Evolutionary conservation across 2,113 vertebrate genomes (phyloP), one percentile per base, ranked within the genome.

Genomic region (Erythrocercus mccallii): DNA sequence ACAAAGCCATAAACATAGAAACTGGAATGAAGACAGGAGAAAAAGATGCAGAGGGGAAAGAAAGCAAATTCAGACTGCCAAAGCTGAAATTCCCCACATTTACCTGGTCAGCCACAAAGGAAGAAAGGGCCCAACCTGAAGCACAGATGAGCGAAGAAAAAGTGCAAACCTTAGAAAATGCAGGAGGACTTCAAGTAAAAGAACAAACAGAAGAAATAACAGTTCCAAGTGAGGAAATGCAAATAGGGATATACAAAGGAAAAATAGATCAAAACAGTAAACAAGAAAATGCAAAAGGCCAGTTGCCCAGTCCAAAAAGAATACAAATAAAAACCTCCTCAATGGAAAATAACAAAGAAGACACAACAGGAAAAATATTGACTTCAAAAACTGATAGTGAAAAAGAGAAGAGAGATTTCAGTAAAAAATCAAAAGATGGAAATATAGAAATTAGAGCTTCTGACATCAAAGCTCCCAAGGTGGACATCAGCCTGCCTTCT

Each of bases 261-360:
- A 69, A 31, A n/a, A 1, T 0, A 7, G 2, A 10, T 0, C 14
- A 76, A 1, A 65, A 37, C 0, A 1, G n/a, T n/a, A 44, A 0
- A 30, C 7, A 1, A 13, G 1, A 35, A 20, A 3, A 2, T 0
- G 0, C 0, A 1, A 5, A 17, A 22, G 0, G 0, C 0, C 1
- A 66, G 0, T 0, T 19, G 0, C 1, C 1, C 5, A 27, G 2
- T 4, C 1, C 3, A 0, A 65, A 66, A 25, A 11, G 0, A 4
- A 0, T 1, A 22, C 0, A 0, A 0, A 0, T 1, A 16, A 8
- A 45, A 22, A 0, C 0, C 0, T 1, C 3, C 0, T 0, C 0
- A 16, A 0, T 0, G 0, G 0, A 73, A 1, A 27, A 5, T 0
- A 0, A 9, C 0, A 4, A 1, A 0, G 3, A 12, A 15, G 5